These are phyloP conservation scores for Actias luna DNA, from an alignment of 2,888 invertebrate genomes.

Conservation along the genomic window DNA sequence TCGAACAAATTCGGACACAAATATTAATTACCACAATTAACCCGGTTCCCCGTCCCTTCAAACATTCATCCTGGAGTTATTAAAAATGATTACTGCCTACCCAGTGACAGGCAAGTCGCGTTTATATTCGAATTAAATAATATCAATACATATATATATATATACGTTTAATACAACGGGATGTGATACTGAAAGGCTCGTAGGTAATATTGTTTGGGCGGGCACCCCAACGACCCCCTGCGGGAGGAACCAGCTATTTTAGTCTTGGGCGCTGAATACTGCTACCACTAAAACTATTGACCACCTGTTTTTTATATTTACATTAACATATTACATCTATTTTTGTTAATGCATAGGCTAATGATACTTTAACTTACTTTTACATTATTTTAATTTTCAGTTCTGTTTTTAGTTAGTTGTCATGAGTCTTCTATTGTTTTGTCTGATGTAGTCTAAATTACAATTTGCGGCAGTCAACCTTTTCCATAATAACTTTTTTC, in stretches of 20 bases:
- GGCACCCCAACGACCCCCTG: background rate
- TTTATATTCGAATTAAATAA: background rate
- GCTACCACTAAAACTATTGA: background rate
- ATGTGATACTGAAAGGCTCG: conserved; percentile 2
- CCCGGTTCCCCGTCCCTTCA: no score
- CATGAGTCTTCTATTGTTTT: no score
- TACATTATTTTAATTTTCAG: no score
- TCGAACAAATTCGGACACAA: no score
- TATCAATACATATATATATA: background rate
- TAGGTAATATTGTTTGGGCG: conserved; percentile 4
- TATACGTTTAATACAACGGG: background rate
- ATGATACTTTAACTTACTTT: no score
- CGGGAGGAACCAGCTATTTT: background rate
- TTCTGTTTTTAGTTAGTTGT: no score
- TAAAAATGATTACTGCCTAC: background rate
- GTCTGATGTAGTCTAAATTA: no score
- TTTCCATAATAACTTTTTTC: no score
- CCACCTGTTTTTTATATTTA: background rate
- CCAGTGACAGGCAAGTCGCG: background rate
- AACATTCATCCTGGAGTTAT: background rate
- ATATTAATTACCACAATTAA: no score
- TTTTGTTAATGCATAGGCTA: no score
- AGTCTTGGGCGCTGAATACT: background rate
- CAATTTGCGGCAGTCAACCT: no score
- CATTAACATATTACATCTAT: no score